Base-by-base conservation (phyloP, 2,888 invertebrate genomes). In the Tinea pellionella region DNA sequence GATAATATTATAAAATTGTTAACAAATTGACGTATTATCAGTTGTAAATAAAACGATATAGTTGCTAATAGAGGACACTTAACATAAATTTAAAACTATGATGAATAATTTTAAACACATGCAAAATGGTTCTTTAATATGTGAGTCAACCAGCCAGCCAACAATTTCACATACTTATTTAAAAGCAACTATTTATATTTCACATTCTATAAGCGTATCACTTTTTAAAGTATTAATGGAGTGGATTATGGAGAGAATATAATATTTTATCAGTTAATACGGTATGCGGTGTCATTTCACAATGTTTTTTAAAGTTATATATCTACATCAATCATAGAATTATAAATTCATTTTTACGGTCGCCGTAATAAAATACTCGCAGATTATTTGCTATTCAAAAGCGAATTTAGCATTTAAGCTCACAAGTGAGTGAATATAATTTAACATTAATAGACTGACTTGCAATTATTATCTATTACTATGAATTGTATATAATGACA, bases 381-480 rank as follows among this genome's bases (percentile, higher is more conserved):
- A 24, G 24, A 3, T 24, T 24, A 24, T 24, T 24, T 24, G 24
- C 24, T 24, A 24, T 24, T 24, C 24, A 24, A 24, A 24, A 24
- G 9, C 2, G 37, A 37, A 6, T 37, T 37, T 6, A 37, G 37
- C 37, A 37, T 9, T 37, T 37, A n/a, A 37, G 6, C 37, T 9
- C 24, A 24, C 24, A 24, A 24, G 24, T 6, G 3, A n/a, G 9
- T 37, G 37, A 37, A 37, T 37, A 67, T 69, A 69, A 73, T 70
- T 72, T 69, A 72, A 69, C 68, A 68, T 67, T 68, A 65, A 65
- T 63, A 58, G 67, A 69, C 73, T 71, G 73, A 71, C 70, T 66
- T 68, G 63, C 72, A 73, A 74, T 75, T 76, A 75, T 73, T 72
- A 64, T 62, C n/a, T n/a, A n/a, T n/a, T n/a, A n/a, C n/a, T n/a